Percentiles rank a stretch among this genome's conserved stretches.
phyloP scores from a whole-genome alignment of 1,140 invertebrate species.

The Sweltsa coloradensis region DNA sequence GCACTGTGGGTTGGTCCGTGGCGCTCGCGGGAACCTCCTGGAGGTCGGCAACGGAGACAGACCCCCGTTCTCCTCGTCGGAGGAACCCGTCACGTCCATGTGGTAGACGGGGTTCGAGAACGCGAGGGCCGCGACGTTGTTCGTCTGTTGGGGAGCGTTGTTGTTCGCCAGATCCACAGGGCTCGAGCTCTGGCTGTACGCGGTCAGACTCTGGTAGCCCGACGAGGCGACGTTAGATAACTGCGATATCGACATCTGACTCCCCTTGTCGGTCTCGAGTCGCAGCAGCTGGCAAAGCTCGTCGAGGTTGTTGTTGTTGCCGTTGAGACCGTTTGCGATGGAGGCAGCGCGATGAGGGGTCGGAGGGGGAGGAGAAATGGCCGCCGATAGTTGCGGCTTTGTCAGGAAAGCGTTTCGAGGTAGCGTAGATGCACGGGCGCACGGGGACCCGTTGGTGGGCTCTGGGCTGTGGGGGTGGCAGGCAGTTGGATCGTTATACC shows the following conservation, averaged over 20 bases:
- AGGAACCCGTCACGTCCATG: conserved; percentile 36
- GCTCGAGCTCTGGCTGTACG: conserved; percentile 79
- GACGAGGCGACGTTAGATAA: conserved; percentile 73
- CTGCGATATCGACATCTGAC: conserved; percentile 65
- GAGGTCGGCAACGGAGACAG: too few species aligned
- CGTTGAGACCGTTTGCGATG: conserved; percentile 10
- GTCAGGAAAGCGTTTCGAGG: conserved; percentile 53
- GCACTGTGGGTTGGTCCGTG: conserved; percentile 23
- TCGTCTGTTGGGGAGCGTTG: conserved; percentile 22
- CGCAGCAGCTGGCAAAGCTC: conserved; percentile 58
- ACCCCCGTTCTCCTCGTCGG: conserved; percentile 26
- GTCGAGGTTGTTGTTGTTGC: conserved; percentile 37
- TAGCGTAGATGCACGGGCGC: conserved; percentile 50
- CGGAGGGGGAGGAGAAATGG: conserved; percentile 27
- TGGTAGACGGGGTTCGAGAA: conserved; percentile 82
- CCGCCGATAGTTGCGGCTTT: conserved; percentile 25
- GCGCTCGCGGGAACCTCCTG: conserved; percentile 16
- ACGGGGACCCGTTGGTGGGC: too few species aligned
- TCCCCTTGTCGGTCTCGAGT: conserved; percentile 44
- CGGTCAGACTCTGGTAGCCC: conserved; percentile 84
- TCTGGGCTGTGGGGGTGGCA: too few species aligned
- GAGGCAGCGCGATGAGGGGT: not conserved
- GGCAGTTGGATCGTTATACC: conserved; percentile 31
- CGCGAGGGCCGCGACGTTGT: conserved; percentile 49
- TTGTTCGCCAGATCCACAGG: conserved; percentile 57